Conservation (phyloP, 2,888 invertebrate genomes). For the Cephus runcator region DNA sequence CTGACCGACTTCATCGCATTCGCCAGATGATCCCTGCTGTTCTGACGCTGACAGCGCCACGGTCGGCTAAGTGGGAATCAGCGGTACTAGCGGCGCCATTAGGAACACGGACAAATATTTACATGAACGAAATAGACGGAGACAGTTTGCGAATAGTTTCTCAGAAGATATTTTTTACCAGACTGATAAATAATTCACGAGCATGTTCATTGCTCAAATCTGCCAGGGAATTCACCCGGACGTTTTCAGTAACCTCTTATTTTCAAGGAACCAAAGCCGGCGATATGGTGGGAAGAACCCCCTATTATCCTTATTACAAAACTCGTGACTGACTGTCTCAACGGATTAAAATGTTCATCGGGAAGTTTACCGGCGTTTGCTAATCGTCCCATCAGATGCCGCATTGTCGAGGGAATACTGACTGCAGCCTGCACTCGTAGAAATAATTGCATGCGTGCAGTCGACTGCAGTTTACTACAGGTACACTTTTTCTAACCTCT, state of each 20-base stretch:
- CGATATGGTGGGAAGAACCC: no score
- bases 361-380: background rate
- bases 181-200: background rate
- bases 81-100: background rate
- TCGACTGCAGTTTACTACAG: background rate
- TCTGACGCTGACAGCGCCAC: background rate
- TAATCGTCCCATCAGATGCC: background rate
- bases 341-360: background rate
- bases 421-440: background rate
- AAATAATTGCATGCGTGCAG: background rate
- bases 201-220: background rate
- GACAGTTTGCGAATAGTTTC: background rate
- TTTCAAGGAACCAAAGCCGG: no score
- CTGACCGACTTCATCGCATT: background rate
- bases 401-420: background rate
- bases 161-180: background rate
- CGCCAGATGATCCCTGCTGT: background rate
- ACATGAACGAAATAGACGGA: background rate
- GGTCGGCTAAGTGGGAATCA: background rate
- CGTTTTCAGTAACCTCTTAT: no score
- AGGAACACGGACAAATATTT: background rate
- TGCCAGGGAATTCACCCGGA: background rate
- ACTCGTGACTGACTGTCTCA: background rate
- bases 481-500: background rate
- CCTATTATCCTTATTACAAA: no score